Base-by-base conservation (phyloP, 2,797 vertebrate genomes). In the Pipistrellus pipistrellus region DNA sequence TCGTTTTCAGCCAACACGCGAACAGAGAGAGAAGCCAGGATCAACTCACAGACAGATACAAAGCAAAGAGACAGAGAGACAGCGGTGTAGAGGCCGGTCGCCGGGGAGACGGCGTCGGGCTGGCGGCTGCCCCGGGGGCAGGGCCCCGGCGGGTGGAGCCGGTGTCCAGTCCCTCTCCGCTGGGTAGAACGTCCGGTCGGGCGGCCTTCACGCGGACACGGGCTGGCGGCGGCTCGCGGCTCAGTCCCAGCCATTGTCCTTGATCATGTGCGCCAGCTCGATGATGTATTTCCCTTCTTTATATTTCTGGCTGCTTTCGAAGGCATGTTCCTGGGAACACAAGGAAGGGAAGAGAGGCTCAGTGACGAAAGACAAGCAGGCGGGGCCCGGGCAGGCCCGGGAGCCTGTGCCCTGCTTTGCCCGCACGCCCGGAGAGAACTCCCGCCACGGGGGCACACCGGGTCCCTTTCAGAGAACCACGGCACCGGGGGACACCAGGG, bases 281-380 rank as follows among this genome's bases (percentile, higher is more conserved):
- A 99, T 99, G 99, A 99, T 99, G 99, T 99, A 99, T 98, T 99
- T 99, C 97, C 99, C 99, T 98, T 99, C 99, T 98, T 99, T 99
- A 98, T 99, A 99, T 98, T 99, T 99, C 98, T 99, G 99, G 98
- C 99, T 99, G 99, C 99, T 99, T 98, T 99, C 99, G 97, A 99
- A 99, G 95, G 99, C 99, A 46, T 99, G 99, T 98, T 99, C 99
- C 99, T 99, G 64, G 41, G 3, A 86, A 97, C 35, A 97, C 77
- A 68, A 94, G 84, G 90, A 72, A 83, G 90, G 77, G 32, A 76
- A 85, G 72, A 57, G 41, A 11, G 44, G 38, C 12, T 35, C 81
- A 91, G n/a, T 6, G 44, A 84, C 44, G 38, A 7, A 9, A 86
- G 84, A 53, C 48, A 55, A 90, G 30, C 2, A 88, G 62, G 25